Conservation (phyloP, 1,140 invertebrate genomes). For the Eumeta japonica region DNA sequence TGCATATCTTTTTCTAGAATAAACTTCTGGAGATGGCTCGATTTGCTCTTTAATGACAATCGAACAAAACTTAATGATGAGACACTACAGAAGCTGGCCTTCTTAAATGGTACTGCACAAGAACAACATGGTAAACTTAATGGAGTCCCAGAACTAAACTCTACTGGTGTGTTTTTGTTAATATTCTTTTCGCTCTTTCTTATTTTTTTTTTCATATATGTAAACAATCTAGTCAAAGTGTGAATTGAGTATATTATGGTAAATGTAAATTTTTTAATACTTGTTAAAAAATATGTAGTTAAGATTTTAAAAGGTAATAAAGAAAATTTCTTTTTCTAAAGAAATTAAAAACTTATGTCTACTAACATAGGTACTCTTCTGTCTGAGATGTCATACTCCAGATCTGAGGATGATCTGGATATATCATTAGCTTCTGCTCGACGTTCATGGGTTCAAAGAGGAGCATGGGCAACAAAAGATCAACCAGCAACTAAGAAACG, state of each 20-base stretch:
- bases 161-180: conserved; percentile 59
- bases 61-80: conserved; percentile 71
- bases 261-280: too few species aligned
- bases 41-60: conserved; percentile 70
- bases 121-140: conserved; percentile 59
- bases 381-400: conserved; percentile 79
- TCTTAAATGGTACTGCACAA: conserved; percentile 63
- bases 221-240: too few species aligned
- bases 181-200: background rate
- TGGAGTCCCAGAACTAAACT: conserved; percentile 68
- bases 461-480: conserved; percentile 50
- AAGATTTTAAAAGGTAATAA: too few species aligned
- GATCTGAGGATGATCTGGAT: conserved; percentile 85
- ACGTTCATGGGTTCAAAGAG: conserved; percentile 67
- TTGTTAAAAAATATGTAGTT: too few species aligned
- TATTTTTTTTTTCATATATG: too few species aligned
- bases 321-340: background rate
- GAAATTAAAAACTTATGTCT: too few species aligned
- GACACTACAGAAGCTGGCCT: conserved; percentile 77
- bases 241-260: too few species aligned
- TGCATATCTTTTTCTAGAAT: conserved; percentile 69
- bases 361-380: conserved; percentile 71
- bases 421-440: conserved; percentile 60
- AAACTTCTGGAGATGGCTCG: conserved; percentile 71
- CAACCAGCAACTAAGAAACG: conserved; percentile 34